Percentiles rank a stretch among this genome's conserved stretches.
phyloP scores from a whole-genome alignment of 1,140 invertebrate genomes.

The Calephelis nemesis region DNA sequence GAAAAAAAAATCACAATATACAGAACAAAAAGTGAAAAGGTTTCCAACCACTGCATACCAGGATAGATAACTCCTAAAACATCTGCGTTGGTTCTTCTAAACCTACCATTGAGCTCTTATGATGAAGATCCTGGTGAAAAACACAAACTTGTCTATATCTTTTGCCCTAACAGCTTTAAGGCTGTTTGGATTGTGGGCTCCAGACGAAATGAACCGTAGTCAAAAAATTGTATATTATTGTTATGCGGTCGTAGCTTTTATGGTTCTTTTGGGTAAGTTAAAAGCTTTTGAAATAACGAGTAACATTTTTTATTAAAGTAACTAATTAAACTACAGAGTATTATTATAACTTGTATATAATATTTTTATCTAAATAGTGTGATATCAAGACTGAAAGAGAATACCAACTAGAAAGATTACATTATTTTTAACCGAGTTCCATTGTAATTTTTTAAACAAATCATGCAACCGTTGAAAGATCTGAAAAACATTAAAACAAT shows the following conservation, averaged over 20 bases:
- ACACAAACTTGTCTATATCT: slow-evolving; percentile 42
- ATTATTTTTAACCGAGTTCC: no score
- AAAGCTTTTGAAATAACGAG: no score
- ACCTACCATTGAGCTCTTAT: not conserved
- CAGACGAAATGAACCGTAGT: slow-evolving; percentile 24
- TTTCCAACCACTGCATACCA: not conserved
- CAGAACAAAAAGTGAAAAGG: not conserved
- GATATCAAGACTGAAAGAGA: no score
- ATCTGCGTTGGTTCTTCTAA: not conserved
- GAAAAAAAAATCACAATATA: no score
- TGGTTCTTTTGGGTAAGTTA: slow-evolving; percentile 57
- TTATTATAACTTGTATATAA: no score
- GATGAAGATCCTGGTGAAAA: slow-evolving; percentile 39
- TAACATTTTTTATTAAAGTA: no score
- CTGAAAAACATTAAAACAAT: no score
- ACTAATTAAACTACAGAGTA: no score
- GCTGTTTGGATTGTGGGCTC: slow-evolving; percentile 54
- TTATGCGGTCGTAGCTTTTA: slow-evolving; percentile 50
- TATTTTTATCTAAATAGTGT: no score
- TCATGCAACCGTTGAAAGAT: no score
- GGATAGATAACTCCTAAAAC: not conserved
- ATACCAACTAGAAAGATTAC: no score
- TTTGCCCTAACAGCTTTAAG: slow-evolving; percentile 47
- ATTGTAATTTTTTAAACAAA: no score
- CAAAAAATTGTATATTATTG: slow-evolving; percentile 39